These are phyloP conservation scores for Pollenia angustigena DNA, from an alignment of 2,888 invertebrate species.

Conservation along the genomic window DNA sequence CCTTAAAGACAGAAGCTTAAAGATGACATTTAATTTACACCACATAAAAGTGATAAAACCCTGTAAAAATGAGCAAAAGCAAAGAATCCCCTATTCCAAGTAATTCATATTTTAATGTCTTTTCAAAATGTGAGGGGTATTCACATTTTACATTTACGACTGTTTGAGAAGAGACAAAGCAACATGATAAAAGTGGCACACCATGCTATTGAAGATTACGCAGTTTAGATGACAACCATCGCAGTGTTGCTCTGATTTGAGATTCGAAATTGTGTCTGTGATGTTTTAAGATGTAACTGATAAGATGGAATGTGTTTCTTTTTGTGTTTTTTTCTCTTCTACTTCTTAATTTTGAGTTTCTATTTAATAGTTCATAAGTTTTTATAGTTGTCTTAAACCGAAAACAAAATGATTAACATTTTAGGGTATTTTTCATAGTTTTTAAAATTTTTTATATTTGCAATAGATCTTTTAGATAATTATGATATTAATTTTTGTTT, in stretches of 20 bases:
- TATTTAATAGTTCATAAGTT: slow-evolving; percentile 13
- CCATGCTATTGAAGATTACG: slow-evolving; percentile 36
- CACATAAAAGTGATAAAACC: slow-evolving; percentile 64
- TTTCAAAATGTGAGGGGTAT: slow-evolving; percentile 17
- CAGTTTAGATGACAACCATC: slow-evolving; percentile 45
- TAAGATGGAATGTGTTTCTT: slow-evolving; percentile 32
- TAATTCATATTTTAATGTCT: slow-evolving; percentile 65
- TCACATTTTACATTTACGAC: slow-evolving; percentile 24
- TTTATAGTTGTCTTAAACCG: background rate
- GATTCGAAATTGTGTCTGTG: background rate
- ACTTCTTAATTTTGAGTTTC: background rate
- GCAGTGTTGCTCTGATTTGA: slow-evolving; percentile 13
- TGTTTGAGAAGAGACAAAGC: background rate
- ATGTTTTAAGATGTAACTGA: slow-evolving; percentile 24
- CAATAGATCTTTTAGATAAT: slow-evolving; percentile 15
- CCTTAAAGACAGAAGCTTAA: slow-evolving; percentile 68
- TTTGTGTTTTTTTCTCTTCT: slow-evolving; percentile 6
- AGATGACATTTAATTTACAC: slow-evolving; percentile 70
- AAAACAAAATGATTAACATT: background rate
- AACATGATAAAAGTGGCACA: slow-evolving; percentile 4
- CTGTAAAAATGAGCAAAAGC: background rate
- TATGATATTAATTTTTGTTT: background rate
- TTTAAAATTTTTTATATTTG: slow-evolving; percentile 23
- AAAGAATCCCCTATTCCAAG: slow-evolving; percentile 4
- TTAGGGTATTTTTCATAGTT: background rate